These are phyloP conservation scores for Pardalotus punctatus DNA, from an alignment of 2,113 vertebrate species.

Conservation along the genomic window DNA sequence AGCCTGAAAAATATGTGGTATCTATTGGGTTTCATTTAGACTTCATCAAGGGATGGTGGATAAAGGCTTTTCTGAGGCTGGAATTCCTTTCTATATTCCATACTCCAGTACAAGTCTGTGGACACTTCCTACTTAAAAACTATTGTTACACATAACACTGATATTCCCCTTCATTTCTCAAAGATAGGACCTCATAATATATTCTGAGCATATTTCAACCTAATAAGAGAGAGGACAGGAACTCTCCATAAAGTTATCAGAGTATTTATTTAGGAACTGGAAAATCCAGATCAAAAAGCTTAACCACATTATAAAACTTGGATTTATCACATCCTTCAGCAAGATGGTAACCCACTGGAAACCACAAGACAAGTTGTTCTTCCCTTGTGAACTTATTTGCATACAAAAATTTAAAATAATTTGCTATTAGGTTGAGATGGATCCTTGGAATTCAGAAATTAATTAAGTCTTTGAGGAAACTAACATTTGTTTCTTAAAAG, in stretches of 20 bases:
- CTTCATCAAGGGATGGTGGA: neutral
- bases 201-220: neutral
- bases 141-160: neutral
- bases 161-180: neutral
- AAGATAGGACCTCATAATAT: fast-evolving
- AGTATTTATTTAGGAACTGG: neutral
- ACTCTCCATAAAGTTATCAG: neutral
- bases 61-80: neutral
- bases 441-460: neutral
- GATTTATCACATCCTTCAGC: neutral
- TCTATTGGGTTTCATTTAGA: neutral
- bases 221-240: neutral
- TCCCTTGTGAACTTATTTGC: neutral
- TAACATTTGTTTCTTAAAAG: neutral
- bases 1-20: neutral
- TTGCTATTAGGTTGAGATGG: neutral
- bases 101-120: neutral
- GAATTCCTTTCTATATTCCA: neutral
- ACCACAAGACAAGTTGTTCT: neutral
- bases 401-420: neutral
- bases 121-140: neutral
- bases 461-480: neutral
- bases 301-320: neutral
- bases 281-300: neutral
- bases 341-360: neutral